Conservation (phyloP, 2,888 invertebrate genomes). For the Nemoura dubitans region DNA sequence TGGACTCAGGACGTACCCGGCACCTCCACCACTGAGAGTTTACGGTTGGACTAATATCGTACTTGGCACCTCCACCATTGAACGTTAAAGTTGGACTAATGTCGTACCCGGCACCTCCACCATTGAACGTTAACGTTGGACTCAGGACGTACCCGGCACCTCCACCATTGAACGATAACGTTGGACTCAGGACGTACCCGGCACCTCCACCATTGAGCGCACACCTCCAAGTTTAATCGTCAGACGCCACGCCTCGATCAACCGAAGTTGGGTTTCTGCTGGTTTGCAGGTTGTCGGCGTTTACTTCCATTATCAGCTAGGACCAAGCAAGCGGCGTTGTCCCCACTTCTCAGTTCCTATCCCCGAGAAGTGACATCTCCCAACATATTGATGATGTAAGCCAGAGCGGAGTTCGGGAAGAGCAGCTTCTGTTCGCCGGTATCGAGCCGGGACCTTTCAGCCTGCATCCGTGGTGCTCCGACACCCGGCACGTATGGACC, state of each 20-base stretch:
- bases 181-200: too few relatives aligned
- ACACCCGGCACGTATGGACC: not conserved
- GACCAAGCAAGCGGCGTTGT: constrained; percentile 1
- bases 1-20: too few relatives aligned
- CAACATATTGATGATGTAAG: constrained; percentile 12
- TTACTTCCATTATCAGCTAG: not conserved
- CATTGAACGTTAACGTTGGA: too few relatives aligned
- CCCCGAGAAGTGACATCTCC: constrained; percentile 3
- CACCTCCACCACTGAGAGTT: too few relatives aligned
- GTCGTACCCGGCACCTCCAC: too few relatives aligned
- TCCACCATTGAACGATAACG: too few relatives aligned
- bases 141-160: too few relatives aligned
- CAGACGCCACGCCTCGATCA: not conserved
- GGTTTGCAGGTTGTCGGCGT: not conserved
- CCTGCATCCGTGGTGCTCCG: not conserved
- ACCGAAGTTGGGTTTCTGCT: not conserved
- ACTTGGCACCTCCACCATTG: too few relatives aligned
- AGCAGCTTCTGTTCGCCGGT: not conserved
- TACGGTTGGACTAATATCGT: too few relatives aligned
- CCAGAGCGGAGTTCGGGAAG: not conserved
- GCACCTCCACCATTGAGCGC: not conserved
- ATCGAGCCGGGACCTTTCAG: not conserved
- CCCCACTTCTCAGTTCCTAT: not conserved
- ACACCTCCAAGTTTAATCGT: not conserved
- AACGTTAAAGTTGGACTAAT: too few relatives aligned